Evolutionary conservation across 2,113 vertebrate genomes (phyloP), one percentile per base, ranked within the genome.

Genomic region (Indicator indicator): DNA sequence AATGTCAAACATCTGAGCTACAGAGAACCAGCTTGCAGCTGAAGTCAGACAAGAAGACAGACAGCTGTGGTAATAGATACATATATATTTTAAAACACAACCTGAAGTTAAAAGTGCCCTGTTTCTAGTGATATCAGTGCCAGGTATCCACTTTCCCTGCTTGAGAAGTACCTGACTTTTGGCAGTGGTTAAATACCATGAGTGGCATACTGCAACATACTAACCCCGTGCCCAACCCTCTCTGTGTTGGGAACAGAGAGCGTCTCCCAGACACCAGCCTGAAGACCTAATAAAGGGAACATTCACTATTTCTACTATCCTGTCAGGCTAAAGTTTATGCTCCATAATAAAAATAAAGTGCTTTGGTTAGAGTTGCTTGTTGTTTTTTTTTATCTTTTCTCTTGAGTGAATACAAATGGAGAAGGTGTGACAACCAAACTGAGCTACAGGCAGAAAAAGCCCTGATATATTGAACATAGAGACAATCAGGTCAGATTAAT

Each of bases 181-280:
- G 12, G 54, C 1, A 2, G 44, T 13, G 32, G 36, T 26, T 58
- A 27, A 81, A 69, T 10, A 23, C 23, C 13, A 15, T 0, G 2
- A n/a, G 74, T 0, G 3, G 9, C 6, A 32, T 12, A 16, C 32
- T 55, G 58, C 48, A 42, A 16, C 36, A 20, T 15, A 5, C 26
- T 11, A 79, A 68, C 59, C 78, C 88, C 33, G 54, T 3, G 8
- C 54, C 65, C 36, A 36, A 36, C 36, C 36, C 36, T 36, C 36
- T 36, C 36, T 36, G 36, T 15, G 54, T 52, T 67, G 42, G 52
- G 38, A 67, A 40, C 0, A 6, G 24, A 20, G 20, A 75, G 36
- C 7, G 1, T 28, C 63, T 76, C 88, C 59, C 56, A 33, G 74
- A 27, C 52, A 67, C 1, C 2, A 78, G 27, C 40, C 30, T 64